phyloP scores from a whole-genome alignment of 1,140 invertebrate species.

The Nasonia vitripennis region DNA sequence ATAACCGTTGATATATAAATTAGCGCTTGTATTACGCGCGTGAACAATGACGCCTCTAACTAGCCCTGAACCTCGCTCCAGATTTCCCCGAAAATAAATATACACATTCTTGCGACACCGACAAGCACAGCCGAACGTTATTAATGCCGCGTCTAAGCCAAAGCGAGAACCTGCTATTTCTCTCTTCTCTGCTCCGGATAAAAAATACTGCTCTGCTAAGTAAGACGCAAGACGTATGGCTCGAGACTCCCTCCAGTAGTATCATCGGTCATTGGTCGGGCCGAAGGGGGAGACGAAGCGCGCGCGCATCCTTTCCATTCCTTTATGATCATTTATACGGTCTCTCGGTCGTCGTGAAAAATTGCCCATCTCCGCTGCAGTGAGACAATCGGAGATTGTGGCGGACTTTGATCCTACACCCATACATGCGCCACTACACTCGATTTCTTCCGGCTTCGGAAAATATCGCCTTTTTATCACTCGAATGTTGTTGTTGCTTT shows the following conservation, averaged over 20 bases:
- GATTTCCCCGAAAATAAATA: too few relatives aligned
- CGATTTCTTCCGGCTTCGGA: too few relatives aligned
- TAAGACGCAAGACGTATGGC: neutral
- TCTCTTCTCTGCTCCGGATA: too few relatives aligned
- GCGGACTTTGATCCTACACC: neutral
- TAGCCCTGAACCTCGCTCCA: too few relatives aligned
- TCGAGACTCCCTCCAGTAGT: neutral
- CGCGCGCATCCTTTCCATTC: neutral
- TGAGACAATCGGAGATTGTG: neutral
- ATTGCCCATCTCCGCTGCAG: conserved; percentile 9
- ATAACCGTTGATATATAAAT: too few relatives aligned
- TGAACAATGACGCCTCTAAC: too few relatives aligned
- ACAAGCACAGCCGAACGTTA: neutral
- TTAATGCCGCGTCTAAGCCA: neutral
- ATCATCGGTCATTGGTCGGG: conserved; percentile 26
- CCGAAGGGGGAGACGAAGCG: neutral
- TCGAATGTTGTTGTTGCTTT: neutral
- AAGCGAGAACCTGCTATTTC: neutral
- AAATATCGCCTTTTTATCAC: neutral
- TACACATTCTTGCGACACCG: too few relatives aligned
- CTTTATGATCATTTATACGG: conserved; percentile 28
- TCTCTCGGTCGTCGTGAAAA: neutral
- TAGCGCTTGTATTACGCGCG: too few relatives aligned
- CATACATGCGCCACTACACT: too few relatives aligned
- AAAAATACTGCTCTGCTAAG: neutral